Evolutionary conservation across 1,140 invertebrate species (phyloP).

Genomic region (Lethrus apterus): DNA sequence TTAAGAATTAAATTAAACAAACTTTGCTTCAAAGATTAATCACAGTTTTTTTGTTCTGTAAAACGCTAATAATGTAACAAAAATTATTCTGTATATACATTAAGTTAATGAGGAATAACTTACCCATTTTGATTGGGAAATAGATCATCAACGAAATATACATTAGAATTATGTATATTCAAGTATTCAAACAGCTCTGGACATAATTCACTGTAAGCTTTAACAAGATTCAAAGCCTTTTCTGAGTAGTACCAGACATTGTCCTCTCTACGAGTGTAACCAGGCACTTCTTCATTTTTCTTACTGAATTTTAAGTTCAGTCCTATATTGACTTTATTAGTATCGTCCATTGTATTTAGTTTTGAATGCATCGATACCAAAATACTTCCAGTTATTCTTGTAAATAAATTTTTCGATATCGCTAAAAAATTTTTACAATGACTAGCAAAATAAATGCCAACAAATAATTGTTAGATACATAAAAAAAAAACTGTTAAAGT

Average conservation of each 20-base stretch:
- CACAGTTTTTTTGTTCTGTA: no score
- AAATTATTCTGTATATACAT: no score
- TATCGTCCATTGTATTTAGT: slow-evolving; percentile 6
- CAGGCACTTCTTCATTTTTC: slow-evolving; percentile 65
- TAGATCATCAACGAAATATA: slow-evolving; percentile 59
- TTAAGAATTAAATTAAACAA: slow-evolving; percentile 10
- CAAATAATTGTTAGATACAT: slow-evolving; percentile 57
- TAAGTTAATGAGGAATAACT: no score
- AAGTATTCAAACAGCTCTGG: slow-evolving; percentile 67
- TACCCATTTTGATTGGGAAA: slow-evolving; percentile 51
- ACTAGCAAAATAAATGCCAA: slow-evolving; percentile 57
- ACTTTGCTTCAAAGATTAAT: no score
- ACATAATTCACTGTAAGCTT: slow-evolving; percentile 61
- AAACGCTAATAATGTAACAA: no score
- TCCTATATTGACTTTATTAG: slow-evolving; percentile 73
- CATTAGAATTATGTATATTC: slow-evolving; percentile 38
- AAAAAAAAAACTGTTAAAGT: slow-evolving; percentile 2
- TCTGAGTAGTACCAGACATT: slow-evolving; percentile 74
- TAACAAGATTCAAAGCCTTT: slow-evolving; percentile 65
- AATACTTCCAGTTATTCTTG: slow-evolving; percentile 76
- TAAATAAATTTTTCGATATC: slow-evolving; percentile 63
- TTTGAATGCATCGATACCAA: slow-evolving; percentile 38
- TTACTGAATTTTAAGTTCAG: slow-evolving; percentile 89
- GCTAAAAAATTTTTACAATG: slow-evolving; percentile 43
- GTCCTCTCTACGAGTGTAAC: slow-evolving; percentile 68